A percentile compares a stretch with the other conserved stretches of the same genome.
phyloP scores from a whole-genome alignment of 2,888 invertebrate species.

The Didymodactylos carnosus region DNA sequence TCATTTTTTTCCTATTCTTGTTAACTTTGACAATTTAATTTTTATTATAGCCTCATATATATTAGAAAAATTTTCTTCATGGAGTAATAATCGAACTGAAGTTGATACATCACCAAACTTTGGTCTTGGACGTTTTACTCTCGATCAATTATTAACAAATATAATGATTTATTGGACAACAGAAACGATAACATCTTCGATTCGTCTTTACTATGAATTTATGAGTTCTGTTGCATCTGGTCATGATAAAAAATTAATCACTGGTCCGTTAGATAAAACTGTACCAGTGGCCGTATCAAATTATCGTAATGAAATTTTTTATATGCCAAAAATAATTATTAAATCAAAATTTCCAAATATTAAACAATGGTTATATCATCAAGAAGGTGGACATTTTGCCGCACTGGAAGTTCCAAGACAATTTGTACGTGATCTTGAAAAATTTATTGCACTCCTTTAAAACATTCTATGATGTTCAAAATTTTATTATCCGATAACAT shows the following conservation, averaged over 20 bases:
- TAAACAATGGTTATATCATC: conserved; percentile 46
- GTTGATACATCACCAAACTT: conserved; percentile 44
- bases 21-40: neutral
- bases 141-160: conserved; percentile 55
- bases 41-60: conserved; percentile 55
- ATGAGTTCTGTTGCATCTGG: neutral
- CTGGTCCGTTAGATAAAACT: conserved; percentile 44
- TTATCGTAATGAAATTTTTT: conserved; percentile 49
- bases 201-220: conserved; percentile 52
- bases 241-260: neutral
- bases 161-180: conserved; percentile 63
- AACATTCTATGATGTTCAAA: no score
- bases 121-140: conserved; percentile 45
- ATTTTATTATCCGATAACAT: no score
- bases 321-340: conserved; percentile 35
- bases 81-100: conserved; percentile 42
- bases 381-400: conserved; percentile 63
- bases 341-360: conserved; percentile 46
- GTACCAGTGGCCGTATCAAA: conserved; percentile 55
- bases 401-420: conserved; percentile 56
- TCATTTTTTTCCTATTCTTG: neutral
- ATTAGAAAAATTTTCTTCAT: conserved; percentile 63
- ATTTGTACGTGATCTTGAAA: conserved; percentile 50
- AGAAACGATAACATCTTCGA: conserved; percentile 51
- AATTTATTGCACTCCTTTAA: conserved; percentile 27